Base-by-base conservation (phyloP, 1,140 invertebrate genomes). In the Ostrea edulis region DNA sequence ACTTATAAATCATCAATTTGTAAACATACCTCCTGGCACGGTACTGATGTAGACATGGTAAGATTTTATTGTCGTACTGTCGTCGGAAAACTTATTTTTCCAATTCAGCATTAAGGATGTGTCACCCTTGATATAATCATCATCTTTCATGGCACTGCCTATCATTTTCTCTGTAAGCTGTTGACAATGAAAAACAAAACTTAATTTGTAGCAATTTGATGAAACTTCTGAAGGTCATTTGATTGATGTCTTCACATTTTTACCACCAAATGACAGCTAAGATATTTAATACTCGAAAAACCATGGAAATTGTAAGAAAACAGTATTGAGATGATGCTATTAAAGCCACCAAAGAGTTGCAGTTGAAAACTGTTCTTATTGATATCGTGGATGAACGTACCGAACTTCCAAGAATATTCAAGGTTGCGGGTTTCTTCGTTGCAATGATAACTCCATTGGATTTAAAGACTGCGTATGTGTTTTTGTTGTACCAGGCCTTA, bases 41-140 rank as follows among this genome's bases (percentile, higher is more conserved):
- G 88, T 89, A 35, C 88, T 89, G 22, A 89, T 52, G 62, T 89
- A 89, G 20, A 89, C 14, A 11, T 77, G 53, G 52, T 86, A 89
- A 5, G 22, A 54, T 35, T 44, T 25, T 20, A 89, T 86, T 17
- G 77, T 25, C 9, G 58, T n/a, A n/a, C 54, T 14, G n/a, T 44
- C 25, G 81, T 83, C 65, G 0, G 65, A 14, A 58, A 89, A 89
- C 25, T 71, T 85, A 71, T 89, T 86, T 84, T 51, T 86, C 88
- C 88, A 89, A 22, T 65, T 71, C 20, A 89, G 25, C 44, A 82
- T 58, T 44, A 86, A 84, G 12, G 88, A 81, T 51, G 29, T 29
- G 25, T 82, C 86, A 84, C 51, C n/a, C 58, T 89, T 83, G 0
- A 89, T 68, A 51, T 44, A 86, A 84, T 89, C 88, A 65, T 83